Evolutionary conservation across 1,140 invertebrate genomes (phyloP), one percentile per base, ranked within the genome.

Genomic region (Euura lappo): DNA sequence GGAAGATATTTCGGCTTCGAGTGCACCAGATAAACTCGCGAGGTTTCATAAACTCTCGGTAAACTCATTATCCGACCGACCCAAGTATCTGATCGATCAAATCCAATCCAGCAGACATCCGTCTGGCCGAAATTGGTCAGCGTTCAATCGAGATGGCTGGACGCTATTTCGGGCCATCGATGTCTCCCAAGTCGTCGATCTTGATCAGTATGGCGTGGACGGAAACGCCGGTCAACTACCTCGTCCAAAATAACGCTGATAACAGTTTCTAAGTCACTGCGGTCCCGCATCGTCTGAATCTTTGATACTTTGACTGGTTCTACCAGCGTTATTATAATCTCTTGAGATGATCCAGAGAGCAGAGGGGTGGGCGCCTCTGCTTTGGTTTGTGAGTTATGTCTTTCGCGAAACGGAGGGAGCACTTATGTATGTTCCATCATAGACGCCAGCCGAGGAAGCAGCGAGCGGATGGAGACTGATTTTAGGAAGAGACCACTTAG

Each of bases 401-500:
- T 60, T 60, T 60, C 51, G 51, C 51, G 51, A 6, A 28, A 28
- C 28, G 28, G 28, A 6, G 51, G 6, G 13, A n/a, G 51, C 51
- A 60, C 51, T 60, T n/a, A n/a, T 60, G 51, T 28, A 28, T n/a
- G 51, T 60, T 60, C 51, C 51, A 60, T 60, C 51, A 60, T 60
- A 60, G 51, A n/a, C 51, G 51, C 51, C 51, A 60, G 3, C 28
- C 8, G 51, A 60, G 51, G 51, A 60, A 60, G 6, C 6, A 8
- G 51, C 51, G 51, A 60, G 13, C 66, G 66, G 66, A 42, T n/a
- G 28, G 66, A 60, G 66, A 42, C 66, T 44, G 10, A 28, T 44
- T 64, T 13, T 70, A 70, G 69, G 44, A 70, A 70, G 69, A 5
- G 69, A 45, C 45, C 69, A 70, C 69, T 70, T 47, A 47, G 42